These are phyloP conservation scores for Vulpes lagopus DNA, from an alignment of 2,113 vertebrate genomes.

Conservation along the genomic window DNA sequence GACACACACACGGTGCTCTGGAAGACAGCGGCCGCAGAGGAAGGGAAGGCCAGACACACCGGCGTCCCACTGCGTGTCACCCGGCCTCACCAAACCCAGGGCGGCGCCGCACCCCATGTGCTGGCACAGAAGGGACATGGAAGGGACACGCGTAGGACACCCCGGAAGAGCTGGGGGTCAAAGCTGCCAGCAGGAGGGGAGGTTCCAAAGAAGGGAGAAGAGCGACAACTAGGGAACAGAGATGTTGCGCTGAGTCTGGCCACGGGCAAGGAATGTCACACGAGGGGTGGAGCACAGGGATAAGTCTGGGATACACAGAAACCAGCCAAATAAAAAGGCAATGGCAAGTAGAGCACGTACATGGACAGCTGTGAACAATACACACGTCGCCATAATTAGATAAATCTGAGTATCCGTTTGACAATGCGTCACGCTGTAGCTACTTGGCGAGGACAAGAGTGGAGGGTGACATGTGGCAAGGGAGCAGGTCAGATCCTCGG, in stretches of 20 bases:
- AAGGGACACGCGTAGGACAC: accelerated
- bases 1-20: background rate
- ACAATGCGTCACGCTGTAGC: too few relatives aligned
- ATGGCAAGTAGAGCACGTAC: accelerated
- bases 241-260: too few relatives aligned
- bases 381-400: accelerated
- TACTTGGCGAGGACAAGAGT: background rate
- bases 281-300: accelerated
- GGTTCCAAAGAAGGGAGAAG: background rate
- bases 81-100: background rate
- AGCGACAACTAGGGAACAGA: background rate
- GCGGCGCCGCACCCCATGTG: background rate
- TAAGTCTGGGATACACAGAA: background rate
- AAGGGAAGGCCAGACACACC: background rate
- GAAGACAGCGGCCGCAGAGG: background rate
- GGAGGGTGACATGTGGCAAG: background rate
- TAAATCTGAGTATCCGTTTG: too few relatives aligned
- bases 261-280: background rate
- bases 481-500: background rate
- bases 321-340: background rate
- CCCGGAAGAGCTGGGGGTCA: background rate
- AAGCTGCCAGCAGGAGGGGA: background rate
- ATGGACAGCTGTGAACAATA: accelerated
- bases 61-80: accelerated
- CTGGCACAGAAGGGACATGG: background rate